These are phyloP conservation scores for Coleophora deauratella DNA, from an alignment of 2,888 invertebrate species.

Conservation along the genomic window DNA sequence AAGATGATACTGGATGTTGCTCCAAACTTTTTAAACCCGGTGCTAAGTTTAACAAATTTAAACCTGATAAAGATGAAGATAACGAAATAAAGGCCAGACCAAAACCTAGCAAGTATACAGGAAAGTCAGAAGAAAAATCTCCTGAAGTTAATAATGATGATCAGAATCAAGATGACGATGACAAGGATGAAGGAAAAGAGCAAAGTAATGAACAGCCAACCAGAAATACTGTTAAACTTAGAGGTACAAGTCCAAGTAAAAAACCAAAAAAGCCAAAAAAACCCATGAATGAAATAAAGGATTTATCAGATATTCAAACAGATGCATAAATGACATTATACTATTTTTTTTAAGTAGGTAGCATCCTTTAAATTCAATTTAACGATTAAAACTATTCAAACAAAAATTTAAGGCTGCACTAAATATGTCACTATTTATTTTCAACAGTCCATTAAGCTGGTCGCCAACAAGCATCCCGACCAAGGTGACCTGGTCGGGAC, in stretches of 20 bases:
- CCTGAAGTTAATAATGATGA: background rate
- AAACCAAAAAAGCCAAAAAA: conserved; percentile 2
- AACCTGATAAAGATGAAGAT: conserved; percentile 2
- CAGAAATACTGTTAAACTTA: conserved; percentile 11
- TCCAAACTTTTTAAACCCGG: conserved; percentile 35
- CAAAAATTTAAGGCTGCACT: too few relatives aligned
- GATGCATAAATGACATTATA: too few relatives aligned
- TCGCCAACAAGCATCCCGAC: too few relatives aligned
- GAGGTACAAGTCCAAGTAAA: conserved; percentile 10
- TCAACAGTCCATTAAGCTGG: too few relatives aligned
- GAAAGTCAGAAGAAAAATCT: conserved; percentile 10
- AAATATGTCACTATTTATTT: too few relatives aligned
- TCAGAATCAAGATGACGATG: conserved; percentile 10
- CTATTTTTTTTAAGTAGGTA: too few relatives aligned
- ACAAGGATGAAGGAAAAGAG: background rate
- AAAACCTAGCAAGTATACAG: conserved; percentile 34
- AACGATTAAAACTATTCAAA: too few relatives aligned
- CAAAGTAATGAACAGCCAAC: conserved; percentile 13
- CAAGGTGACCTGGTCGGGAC: too few relatives aligned
- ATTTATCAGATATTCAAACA: background rate
- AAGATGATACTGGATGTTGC: conserved; percentile 24
- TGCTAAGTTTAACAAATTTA: conserved; percentile 19
- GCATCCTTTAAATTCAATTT: too few relatives aligned
- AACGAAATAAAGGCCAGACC: conserved; percentile 19
- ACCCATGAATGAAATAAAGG: background rate